phyloP scores from a whole-genome alignment of 2,797 vertebrate species.

The Myiotriccus ornatus region DNA sequence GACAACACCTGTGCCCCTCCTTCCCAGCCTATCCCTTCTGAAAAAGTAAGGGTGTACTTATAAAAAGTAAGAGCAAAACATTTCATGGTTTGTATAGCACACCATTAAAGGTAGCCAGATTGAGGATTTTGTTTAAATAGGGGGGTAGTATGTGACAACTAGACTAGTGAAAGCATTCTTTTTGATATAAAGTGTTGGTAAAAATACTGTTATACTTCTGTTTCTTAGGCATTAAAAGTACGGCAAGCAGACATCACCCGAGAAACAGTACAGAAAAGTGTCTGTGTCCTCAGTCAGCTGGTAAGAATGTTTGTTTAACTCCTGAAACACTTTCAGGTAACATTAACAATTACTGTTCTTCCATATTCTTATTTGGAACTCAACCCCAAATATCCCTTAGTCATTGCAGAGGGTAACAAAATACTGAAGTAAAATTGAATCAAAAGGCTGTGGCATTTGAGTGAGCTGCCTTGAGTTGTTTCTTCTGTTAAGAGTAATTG shows the following conservation, averaged over 20 bases:
- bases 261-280: conserved; percentile 98
- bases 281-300: conserved; percentile 95
- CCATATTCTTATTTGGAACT: not conserved
- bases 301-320: conserved; percentile 78
- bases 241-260: conserved; percentile 94
- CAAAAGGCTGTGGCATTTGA: not conserved
- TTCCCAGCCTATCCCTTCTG: not conserved
- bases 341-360: not conserved
- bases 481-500: not conserved
- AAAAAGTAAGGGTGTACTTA: not conserved
- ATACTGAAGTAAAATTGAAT: not conserved
- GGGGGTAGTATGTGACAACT: not conserved
- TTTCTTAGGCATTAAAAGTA: conserved; percentile 89
- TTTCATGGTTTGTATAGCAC: not conserved
- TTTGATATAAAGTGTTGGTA: not conserved
- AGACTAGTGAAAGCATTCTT: not conserved
- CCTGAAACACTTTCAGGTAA: not conserved
- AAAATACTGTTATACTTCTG: conserved; percentile 5
- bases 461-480: not conserved
- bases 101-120: not conserved
- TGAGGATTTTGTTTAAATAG: not conserved
- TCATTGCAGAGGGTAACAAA: not conserved
- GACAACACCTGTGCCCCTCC: fast-evolving
- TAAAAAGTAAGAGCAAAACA: not conserved
- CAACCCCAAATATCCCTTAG: not conserved